These are phyloP conservation scores for Micrasema longulum DNA, from an alignment of 1,140 invertebrate species.

Conservation along the genomic window DNA sequence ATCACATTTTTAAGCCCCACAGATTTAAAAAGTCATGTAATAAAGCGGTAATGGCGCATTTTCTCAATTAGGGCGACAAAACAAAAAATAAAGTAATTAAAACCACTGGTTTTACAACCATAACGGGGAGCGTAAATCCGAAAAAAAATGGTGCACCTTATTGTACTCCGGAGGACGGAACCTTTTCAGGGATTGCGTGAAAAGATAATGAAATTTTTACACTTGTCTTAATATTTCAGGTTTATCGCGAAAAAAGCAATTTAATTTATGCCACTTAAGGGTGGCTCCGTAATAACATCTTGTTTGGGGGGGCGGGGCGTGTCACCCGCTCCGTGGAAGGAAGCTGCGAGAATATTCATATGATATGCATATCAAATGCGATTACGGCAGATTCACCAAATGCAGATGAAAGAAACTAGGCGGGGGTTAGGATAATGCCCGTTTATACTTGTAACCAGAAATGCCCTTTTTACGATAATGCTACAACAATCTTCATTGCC, in stretches of 20 bases:
- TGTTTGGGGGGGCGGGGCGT: constrained; percentile 47
- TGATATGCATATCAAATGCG: constrained; percentile 54
- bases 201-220: constrained; percentile 47
- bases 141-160: constrained; percentile 34
- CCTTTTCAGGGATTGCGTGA: constrained; percentile 36
- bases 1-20: constrained; percentile 6
- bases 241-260: constrained; percentile 55
- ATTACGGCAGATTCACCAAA: constrained; percentile 46
- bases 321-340: background rate
- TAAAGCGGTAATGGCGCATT: constrained; percentile 25
- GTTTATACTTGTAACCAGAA: constrained; percentile 23
- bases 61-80: constrained; percentile 25
- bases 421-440: constrained; percentile 6
- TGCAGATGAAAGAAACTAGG: constrained; percentile 46
- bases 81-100: constrained; percentile 39
- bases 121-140: constrained; percentile 20
- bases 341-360: constrained; percentile 52
- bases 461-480: constrained; percentile 43
- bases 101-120: constrained; percentile 14
- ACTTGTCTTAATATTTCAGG: constrained; percentile 53
- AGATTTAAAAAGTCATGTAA: constrained; percentile 24
- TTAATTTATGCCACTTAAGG: constrained; percentile 56
- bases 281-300: constrained; percentile 52
- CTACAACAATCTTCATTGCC: constrained; percentile 33
- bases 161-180: constrained; percentile 23